A percentile compares a stretch with the other conserved stretches of the same genome.
Conservation (phyloP, 2,797 vertebrate genomes). For the Sebastolobus altivelis region DNA sequence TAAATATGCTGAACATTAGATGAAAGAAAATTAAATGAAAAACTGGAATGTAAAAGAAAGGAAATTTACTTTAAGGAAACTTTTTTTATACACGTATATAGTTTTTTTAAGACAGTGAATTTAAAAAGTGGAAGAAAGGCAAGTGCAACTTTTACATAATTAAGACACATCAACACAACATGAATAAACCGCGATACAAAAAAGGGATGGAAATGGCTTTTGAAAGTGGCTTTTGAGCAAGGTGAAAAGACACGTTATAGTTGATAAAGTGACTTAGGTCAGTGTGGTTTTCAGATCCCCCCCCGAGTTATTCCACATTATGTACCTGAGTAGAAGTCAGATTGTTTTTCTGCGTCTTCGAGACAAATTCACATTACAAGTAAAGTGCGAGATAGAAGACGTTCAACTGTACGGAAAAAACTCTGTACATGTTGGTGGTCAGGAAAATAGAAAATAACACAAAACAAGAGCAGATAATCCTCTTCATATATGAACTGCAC, state of each 20-base stretch:
- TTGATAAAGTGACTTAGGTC: not conserved
- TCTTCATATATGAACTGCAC: conserved; percentile 27
- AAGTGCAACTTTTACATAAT: conserved; percentile 14
- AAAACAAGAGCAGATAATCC: not conserved
- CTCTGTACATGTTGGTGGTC: not conserved
- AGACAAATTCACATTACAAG: conserved; percentile 47
- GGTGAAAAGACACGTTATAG: not conserved
- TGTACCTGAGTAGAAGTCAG: conserved; percentile 58
- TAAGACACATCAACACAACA: not conserved
- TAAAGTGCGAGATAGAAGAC: conserved; percentile 48
- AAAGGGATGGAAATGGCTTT: not conserved
- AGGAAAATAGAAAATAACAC: conserved; percentile 2
- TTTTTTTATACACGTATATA: not conserved
- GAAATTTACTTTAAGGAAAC: not conserved
- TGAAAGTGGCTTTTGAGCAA: not conserved
- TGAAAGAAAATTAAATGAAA: not conserved
- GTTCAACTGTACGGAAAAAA: conserved; percentile 11
- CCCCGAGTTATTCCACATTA: conserved; percentile 11
- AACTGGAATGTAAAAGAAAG: conserved; percentile 14
- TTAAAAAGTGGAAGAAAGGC: conserved; percentile 6
- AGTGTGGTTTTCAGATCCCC: conserved; percentile 5
- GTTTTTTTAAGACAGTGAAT: not conserved
- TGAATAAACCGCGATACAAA: not conserved
- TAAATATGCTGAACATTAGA: not conserved
- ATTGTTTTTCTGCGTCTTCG: conserved; percentile 10